Conservation (phyloP, 2,888 invertebrate genomes). For the Diarsia dahlii region DNA sequence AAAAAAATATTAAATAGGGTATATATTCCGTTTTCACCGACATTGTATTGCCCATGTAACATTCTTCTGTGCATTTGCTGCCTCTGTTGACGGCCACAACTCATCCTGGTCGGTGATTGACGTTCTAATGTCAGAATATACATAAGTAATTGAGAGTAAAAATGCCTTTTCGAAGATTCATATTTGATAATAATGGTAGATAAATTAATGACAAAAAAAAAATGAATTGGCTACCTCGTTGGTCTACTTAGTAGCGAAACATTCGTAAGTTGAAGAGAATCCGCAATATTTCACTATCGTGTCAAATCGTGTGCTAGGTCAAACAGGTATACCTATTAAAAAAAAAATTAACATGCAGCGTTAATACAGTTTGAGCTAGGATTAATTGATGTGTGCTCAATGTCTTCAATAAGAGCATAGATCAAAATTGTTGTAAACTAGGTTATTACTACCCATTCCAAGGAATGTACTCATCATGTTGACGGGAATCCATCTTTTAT, state of each 20-base stretch:
- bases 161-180: neutral
- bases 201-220: neutral
- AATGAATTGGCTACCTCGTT: no score
- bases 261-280: neutral
- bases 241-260: no score
- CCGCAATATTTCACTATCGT: constrained; percentile 14
- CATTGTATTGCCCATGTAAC: neutral
- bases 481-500: neutral
- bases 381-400: neutral
- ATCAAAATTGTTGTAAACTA: neutral
- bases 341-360: no score
- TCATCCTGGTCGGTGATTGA: neutral
- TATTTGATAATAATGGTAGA: neutral
- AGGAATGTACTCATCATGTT: neutral
- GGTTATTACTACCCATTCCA: neutral
- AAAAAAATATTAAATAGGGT: no score
- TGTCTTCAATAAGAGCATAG: neutral
- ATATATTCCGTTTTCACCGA: no score
- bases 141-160: neutral
- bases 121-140: neutral
- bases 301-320: neutral
- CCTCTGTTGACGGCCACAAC: neutral
- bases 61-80: neutral
- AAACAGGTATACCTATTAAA: neutral
- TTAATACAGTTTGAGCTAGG: no score